Percentiles rank a stretch among this genome's conserved stretches.
Conservation (phyloP, 2,797 vertebrate species). For the Pseudomugil gertrudae region DNA sequence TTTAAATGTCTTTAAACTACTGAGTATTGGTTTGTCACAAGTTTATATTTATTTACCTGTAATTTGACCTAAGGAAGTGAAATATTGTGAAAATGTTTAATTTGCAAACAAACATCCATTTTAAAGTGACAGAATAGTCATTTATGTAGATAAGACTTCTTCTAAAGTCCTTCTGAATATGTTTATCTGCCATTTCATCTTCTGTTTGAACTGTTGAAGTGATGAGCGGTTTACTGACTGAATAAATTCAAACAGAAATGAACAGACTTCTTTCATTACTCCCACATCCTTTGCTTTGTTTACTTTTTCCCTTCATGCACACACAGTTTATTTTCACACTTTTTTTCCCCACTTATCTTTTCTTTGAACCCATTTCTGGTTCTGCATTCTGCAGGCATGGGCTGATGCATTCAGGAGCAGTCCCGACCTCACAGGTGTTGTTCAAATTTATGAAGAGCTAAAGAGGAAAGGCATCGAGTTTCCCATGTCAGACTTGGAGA, state of each 20-base stretch:
- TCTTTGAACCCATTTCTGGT: constrained; percentile 20
- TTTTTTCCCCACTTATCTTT: neutral
- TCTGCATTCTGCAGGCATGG: constrained; percentile 87
- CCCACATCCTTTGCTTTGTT: constrained; percentile 37
- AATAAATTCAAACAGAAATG: constrained; percentile 44
- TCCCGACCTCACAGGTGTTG: constrained; percentile 96
- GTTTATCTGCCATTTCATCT: constrained; percentile 13
- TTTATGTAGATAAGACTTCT: neutral
- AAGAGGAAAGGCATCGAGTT: constrained; percentile 98
- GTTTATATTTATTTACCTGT: neutral
- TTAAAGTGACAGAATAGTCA: neutral
- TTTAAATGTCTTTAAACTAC: neutral
- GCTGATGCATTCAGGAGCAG: constrained; percentile 98
- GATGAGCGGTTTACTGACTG: constrained; percentile 34
- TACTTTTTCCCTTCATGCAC: constrained; percentile 23
- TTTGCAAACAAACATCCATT: neutral
- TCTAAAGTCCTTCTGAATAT: constrained; percentile 5
- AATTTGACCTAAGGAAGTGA: neutral
- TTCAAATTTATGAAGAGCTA: constrained; percentile 97
- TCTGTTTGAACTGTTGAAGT: constrained; percentile 18
- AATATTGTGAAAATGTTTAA: neutral
- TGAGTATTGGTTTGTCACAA: neutral
- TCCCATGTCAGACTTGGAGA: constrained; percentile 93
- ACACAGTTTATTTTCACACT: neutral
- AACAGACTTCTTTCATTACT: constrained; percentile 30